These are phyloP conservation scores for Morpho achilles DNA, from an alignment of 2,888 invertebrate species.

Conservation along the genomic window DNA sequence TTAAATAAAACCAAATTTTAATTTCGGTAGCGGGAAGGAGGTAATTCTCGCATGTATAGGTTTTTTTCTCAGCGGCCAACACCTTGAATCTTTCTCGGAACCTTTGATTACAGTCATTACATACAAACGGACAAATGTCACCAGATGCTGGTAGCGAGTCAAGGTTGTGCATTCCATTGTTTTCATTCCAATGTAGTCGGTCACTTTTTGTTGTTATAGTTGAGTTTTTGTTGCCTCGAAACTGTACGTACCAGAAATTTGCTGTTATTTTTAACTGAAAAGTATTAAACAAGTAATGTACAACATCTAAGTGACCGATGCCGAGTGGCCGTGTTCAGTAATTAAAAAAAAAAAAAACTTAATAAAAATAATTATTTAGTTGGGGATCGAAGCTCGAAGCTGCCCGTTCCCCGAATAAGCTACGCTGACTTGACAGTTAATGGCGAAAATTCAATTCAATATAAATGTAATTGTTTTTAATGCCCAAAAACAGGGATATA, in stretches of 20 bases:
- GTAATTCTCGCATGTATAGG: constrained; percentile 8
- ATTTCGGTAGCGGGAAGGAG: constrained; percentile 14
- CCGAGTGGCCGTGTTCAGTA: too few relatives aligned
- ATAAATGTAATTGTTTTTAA: too few relatives aligned
- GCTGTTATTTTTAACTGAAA: not conserved
- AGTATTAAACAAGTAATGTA: too few relatives aligned
- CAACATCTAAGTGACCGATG: too few relatives aligned
- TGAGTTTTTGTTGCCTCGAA: not conserved
- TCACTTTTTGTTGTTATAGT: not conserved
- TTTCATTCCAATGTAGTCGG: constrained; percentile 15
- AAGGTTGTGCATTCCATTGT: constrained; percentile 27
- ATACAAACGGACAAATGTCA: constrained; percentile 30
- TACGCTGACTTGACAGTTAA: too few relatives aligned
- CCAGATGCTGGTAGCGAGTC: constrained; percentile 26
- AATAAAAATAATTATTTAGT: too few relatives aligned
- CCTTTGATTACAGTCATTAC: constrained; percentile 33
- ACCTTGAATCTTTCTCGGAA: constrained; percentile 32
- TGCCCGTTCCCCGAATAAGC: too few relatives aligned
- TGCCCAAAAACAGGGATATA: too few relatives aligned
- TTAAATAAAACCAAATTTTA: constrained; percentile 8
- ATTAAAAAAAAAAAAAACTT: too few relatives aligned
- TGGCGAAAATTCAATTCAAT: too few relatives aligned
- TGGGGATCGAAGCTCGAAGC: too few relatives aligned
- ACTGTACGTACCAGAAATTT: not conserved
- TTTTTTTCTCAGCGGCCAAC: constrained; percentile 20